phyloP scores from a whole-genome alignment of 2,888 invertebrate genomes.

The Nomada lathburiana region DNA sequence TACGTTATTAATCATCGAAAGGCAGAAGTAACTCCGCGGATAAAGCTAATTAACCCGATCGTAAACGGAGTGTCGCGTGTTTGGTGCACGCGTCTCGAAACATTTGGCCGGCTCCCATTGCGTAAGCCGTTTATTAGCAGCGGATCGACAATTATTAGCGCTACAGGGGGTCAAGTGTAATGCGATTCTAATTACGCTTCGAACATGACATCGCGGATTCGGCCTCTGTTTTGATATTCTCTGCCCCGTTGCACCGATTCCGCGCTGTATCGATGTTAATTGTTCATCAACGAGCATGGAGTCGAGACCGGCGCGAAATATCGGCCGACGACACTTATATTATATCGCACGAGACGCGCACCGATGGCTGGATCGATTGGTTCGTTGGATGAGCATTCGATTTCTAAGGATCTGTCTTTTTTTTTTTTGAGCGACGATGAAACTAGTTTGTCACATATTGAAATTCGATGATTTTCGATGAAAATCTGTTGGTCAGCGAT shows the following conservation, averaged over 20 bases:
- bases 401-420: too few species aligned
- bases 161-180: constrained; percentile 63
- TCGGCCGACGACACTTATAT: background rate
- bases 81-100: constrained; percentile 14
- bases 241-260: constrained; percentile 5
- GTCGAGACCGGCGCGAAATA: constrained; percentile 9
- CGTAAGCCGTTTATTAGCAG: constrained; percentile 47
- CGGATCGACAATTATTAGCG: constrained; percentile 61
- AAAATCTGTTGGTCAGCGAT: too few species aligned
- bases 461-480: too few species aligned
- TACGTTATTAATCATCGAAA: constrained; percentile 24
- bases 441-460: too few species aligned
- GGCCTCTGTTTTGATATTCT: constrained; percentile 44
- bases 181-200: constrained; percentile 63
- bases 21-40: constrained; percentile 14
- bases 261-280: constrained; percentile 26
- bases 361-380: too few species aligned
- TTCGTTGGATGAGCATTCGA: too few species aligned
- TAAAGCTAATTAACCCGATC: constrained; percentile 35
- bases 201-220: constrained; percentile 54
- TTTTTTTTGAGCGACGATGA: too few species aligned
- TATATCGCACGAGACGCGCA: too few species aligned
- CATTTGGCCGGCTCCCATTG: constrained; percentile 37
- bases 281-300: constrained; percentile 20
- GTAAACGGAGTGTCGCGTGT: constrained; percentile 12